Evolutionary conservation across 2,797 vertebrate genomes (phyloP).

Genomic region (Capromys pilorides): DNA sequence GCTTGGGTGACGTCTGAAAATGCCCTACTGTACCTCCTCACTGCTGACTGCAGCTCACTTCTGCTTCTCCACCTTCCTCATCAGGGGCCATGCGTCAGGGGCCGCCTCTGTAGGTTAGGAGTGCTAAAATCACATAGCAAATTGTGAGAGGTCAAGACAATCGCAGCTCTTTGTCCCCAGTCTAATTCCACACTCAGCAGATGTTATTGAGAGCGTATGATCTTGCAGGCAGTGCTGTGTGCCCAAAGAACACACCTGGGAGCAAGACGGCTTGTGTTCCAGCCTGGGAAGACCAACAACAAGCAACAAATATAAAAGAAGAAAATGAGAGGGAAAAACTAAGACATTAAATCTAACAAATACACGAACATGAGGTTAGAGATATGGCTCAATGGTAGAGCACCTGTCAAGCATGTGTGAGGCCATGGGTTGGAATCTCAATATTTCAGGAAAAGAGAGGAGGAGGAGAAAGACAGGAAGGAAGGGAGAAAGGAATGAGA

Average conservation of each 20-base stretch:
- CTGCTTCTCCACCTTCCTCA: background rate
- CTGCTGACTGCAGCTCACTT: background rate
- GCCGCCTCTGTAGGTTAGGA: background rate
- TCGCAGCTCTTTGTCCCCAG: background rate
- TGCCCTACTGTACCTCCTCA: background rate
- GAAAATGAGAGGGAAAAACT: background rate
- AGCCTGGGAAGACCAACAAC: background rate
- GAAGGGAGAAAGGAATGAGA: background rate
- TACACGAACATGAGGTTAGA: background rate
- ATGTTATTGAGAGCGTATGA: background rate
- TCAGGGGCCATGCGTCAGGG: background rate
- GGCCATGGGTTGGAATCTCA: background rate
- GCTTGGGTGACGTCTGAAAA: background rate
- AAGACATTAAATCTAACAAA: background rate
- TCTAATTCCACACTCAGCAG: conserved; percentile 10
- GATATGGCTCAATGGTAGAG: background rate
- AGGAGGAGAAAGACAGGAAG: background rate
- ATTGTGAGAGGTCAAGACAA: background rate
- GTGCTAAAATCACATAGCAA: background rate
- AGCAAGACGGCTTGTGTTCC: background rate
- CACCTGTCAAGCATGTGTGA: background rate
- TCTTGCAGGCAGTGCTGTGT: background rate
- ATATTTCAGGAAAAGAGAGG: background rate
- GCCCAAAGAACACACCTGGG: background rate
- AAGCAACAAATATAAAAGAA: background rate